A percentile compares a stretch with the other conserved stretches of the same genome.
Conservation (phyloP, 2,888 invertebrate genomes). For the Phanerotoma sp. region DNA sequence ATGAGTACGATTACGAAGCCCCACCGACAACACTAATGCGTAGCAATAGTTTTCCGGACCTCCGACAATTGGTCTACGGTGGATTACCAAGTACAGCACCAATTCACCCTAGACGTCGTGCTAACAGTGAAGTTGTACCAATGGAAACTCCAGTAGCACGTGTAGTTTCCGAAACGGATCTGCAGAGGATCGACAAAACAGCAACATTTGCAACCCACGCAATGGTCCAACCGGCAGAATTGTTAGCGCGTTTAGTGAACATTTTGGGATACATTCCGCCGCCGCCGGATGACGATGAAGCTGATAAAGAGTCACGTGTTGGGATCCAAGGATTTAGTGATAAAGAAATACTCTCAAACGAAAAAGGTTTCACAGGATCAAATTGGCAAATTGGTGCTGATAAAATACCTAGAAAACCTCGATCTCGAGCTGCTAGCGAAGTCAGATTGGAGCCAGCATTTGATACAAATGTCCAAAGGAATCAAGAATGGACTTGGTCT, state of each 20-base stretch:
- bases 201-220: constrained; percentile 74
- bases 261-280: constrained; percentile 66
- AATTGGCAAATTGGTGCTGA: constrained; percentile 61
- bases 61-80: constrained; percentile 61
- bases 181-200: constrained; percentile 75
- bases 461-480: constrained; percentile 46
- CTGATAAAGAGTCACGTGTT: constrained; percentile 21
- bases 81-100: constrained; percentile 40
- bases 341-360: constrained; percentile 72
- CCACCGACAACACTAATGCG: constrained; percentile 56
- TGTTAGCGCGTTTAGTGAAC: constrained; percentile 75
- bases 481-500: constrained; percentile 68
- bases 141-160: constrained; percentile 58
- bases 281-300: constrained; percentile 42
- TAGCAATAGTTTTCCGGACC: constrained; percentile 72
- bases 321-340: constrained; percentile 73
- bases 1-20: constrained; percentile 48
- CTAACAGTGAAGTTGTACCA: constrained; percentile 54
- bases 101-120: constrained; percentile 50
- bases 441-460: constrained; percentile 54
- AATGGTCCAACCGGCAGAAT: constrained; percentile 73
- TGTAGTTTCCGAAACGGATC: constrained; percentile 77
- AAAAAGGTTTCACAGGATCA: constrained; percentile 56
- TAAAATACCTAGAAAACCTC: constrained; percentile 51
- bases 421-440: constrained; percentile 67